Conservation (phyloP, 1,140 invertebrate genomes). For the Doryteuthis pealeii region DNA sequence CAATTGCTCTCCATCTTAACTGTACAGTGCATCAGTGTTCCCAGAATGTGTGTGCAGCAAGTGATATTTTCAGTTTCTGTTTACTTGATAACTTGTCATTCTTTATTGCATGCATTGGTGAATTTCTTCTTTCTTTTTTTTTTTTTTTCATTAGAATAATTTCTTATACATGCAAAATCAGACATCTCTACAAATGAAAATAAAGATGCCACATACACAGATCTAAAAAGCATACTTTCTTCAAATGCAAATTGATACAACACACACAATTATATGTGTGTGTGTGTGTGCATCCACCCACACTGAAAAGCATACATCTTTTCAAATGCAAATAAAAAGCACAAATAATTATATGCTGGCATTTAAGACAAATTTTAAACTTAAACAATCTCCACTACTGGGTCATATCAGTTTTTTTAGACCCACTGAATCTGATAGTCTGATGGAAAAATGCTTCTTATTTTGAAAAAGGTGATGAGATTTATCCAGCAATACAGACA, state of each 20-base stretch:
- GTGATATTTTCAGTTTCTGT: neutral
- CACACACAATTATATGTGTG: neutral
- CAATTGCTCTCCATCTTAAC: no score
- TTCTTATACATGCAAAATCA: neutral
- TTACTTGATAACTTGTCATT: neutral
- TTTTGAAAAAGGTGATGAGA: no score
- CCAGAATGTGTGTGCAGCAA: neutral
- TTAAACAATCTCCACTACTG: no score
- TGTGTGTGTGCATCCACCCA: neutral
- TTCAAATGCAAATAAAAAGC: conserved; percentile 1
- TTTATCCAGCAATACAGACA: no score
- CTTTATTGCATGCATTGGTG: neutral
- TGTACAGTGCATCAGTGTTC: neutral
- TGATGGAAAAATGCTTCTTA: no score
- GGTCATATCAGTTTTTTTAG: no score
- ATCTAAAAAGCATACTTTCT: neutral
- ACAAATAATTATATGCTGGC: no score
- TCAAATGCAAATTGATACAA: neutral
- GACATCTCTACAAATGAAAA: neutral
- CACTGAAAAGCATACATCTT: neutral
- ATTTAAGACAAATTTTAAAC: no score
- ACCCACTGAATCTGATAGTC: no score
- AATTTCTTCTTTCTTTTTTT: neutral
- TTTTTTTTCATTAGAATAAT: neutral
- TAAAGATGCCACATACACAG: conserved; percentile 4